Base-by-base conservation (phyloP, 92 coral and sea anemone genomes). In the Virgularia gustaviana region DNA sequence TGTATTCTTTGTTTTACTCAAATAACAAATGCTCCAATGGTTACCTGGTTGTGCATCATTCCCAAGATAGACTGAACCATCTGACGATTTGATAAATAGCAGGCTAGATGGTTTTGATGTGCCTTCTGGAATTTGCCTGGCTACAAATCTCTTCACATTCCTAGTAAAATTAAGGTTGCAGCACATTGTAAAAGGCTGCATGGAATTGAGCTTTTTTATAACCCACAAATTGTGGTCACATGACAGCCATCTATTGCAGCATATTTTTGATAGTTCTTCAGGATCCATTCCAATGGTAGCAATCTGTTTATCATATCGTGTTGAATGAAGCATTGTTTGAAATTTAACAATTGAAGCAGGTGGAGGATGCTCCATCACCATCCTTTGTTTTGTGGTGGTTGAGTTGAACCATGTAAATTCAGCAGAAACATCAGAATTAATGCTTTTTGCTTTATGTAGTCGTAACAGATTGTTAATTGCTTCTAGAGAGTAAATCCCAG, bases 381-480 rank as follows among this genome's bases (percentile, higher is more conserved):
- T 70, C 35, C 67, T 38, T 41, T 77, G 83, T 64, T 36, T 54
- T 11, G 38, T 30, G 20, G 33, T 53, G 57, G 32, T 45, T n/a
- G 78, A 58, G 38, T 67, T 59, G 53, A 79, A 72, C 84, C 84
- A 72, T 11, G 63, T 35, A 29, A 79, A 37, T 60, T 79, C 84
- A 49, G 71, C 75, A 68, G 67, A 56, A 54, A 79, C 84, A 62
- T 76, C 84, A 39, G 27, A 49, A 47, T 71, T 71, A 34, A 79
- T 79, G 36, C 57, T 64, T 32, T 51, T 70, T 57, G 84, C 78
- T 25, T 24, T 58, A 65, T 79, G 73, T 32, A 79, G 72, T 53
- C 75, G 65, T 51, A 79, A 57, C 84, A 79, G 31, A 23, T 39
- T 24, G 18, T 65, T 15, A 24, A 65, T 65, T 37, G 72, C 19